phyloP scores from a whole-genome alignment of 2,113 vertebrate genomes.

The Calyptommatus sinebrachiatus region DNA sequence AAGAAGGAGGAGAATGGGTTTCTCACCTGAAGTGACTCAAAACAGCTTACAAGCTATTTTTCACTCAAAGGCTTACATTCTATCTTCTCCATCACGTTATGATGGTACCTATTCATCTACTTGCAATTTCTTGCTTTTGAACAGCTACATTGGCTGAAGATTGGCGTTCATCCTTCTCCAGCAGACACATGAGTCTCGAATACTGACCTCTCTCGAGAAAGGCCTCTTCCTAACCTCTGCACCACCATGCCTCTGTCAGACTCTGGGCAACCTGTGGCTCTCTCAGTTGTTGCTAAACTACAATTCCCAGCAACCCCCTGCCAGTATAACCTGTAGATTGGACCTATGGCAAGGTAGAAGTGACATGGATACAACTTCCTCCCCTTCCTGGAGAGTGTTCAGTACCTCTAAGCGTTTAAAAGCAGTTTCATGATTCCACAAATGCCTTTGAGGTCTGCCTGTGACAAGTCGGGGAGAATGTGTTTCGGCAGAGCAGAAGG shows the following conservation, averaged over 20 bases:
- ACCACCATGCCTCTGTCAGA: background rate
- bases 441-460: background rate
- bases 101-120: too few relatives aligned
- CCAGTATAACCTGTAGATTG: background rate
- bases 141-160: too few relatives aligned
- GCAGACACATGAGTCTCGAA: too few relatives aligned
- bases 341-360: background rate
- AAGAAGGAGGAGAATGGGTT: too few relatives aligned
- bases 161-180: too few relatives aligned
- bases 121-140: too few relatives aligned
- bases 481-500: background rate
- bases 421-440: background rate
- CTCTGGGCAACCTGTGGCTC: background rate
- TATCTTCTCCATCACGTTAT: too few relatives aligned
- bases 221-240: too few relatives aligned
- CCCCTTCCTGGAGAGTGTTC: background rate
- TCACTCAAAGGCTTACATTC: too few relatives aligned
- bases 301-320: background rate
- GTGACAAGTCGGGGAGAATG: fast-evolving
- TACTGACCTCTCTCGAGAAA: too few relatives aligned
- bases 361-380: background rate
- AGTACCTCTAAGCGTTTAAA: background rate
- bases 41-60: too few relatives aligned
- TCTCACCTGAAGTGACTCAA: too few relatives aligned
- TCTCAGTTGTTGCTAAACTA: background rate